These are phyloP conservation scores for Procambarus virginalis DNA, from an alignment of 1,140 invertebrate species.

Conservation along the genomic window DNA sequence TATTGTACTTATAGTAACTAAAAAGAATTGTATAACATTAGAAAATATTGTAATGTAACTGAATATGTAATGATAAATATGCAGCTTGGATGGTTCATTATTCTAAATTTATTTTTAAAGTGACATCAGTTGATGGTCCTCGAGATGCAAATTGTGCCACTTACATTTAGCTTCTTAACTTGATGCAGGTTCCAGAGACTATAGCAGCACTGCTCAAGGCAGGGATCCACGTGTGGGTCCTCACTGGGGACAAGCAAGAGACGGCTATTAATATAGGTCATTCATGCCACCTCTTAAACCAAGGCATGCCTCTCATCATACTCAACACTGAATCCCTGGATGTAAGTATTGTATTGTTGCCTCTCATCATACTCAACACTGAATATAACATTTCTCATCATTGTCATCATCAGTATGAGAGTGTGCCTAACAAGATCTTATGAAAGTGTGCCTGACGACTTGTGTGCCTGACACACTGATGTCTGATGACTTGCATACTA, in stretches of 20 bases:
- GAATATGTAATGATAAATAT: too few species aligned
- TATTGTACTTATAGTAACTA: too few species aligned
- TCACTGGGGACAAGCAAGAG: conserved; percentile 99
- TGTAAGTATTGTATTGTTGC: conserved; percentile 73
- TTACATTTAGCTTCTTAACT: conserved; percentile 14
- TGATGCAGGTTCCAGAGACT: conserved; percentile 87
- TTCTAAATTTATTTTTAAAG: too few species aligned
- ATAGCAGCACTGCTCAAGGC: conserved; percentile 92
- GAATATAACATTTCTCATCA: too few species aligned
- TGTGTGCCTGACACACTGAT: too few species aligned
- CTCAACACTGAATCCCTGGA: conserved; percentile 95
- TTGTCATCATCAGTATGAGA: too few species aligned
- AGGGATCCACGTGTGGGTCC: conserved; percentile 96
- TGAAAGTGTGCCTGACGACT: too few species aligned
- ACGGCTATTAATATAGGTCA: conserved; percentile 99
- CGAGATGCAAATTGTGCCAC: not conserved
- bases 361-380: not conserved
- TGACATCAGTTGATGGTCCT: too few species aligned
- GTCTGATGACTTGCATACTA: not conserved
- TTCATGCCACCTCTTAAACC: conserved; percentile 90
- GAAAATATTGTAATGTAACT: too few species aligned
- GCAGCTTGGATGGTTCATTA: too few species aligned
- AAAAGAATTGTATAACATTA: too few species aligned
- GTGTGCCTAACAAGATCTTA: too few species aligned
- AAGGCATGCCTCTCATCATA: conserved; percentile 90